A percentile compares a stretch with the other conserved stretches of the same genome.
phyloP scores from a whole-genome alignment of 2,113 vertebrate genomes.

The Paracanthobrama guichenoti region DNA sequence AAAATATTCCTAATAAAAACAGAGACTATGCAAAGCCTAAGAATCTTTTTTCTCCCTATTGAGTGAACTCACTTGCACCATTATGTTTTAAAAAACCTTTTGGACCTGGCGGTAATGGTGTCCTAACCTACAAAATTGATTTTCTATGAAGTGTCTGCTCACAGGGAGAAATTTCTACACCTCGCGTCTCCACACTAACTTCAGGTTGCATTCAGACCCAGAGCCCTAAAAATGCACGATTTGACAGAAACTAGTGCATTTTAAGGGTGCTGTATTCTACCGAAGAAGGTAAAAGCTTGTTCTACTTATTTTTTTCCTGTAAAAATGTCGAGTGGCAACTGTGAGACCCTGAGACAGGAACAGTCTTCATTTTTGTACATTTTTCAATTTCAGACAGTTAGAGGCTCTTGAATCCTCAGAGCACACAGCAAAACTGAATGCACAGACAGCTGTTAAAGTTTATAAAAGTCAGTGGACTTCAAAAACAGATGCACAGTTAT shows the following conservation, averaged over 20 bases:
- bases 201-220: neutral
- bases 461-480: neutral
- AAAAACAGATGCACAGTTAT: neutral
- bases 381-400: slow-evolving; percentile 10
- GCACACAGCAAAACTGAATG: neutral
- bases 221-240: neutral
- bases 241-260: neutral
- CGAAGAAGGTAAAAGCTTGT: slow-evolving; percentile 4
- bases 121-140: slow-evolving; percentile 38
- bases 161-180: slow-evolving; percentile 2
- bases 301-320: neutral
- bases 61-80: neutral
- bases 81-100: slow-evolving; percentile 15
- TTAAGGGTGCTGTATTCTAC: neutral
- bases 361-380: neutral
- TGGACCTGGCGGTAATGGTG: slow-evolving; percentile 23
- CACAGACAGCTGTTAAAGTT: neutral
- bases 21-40: neutral
- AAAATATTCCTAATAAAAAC: neutral
- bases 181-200: slow-evolving; percentile 8
- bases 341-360: neutral
- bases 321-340: neutral
- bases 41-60: neutral
- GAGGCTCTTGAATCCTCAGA: neutral
- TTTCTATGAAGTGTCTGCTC: slow-evolving; percentile 43